Evolutionary conservation across 2,888 invertebrate species (phyloP).

Genomic region (Melangyna quadrimaculata): DNA sequence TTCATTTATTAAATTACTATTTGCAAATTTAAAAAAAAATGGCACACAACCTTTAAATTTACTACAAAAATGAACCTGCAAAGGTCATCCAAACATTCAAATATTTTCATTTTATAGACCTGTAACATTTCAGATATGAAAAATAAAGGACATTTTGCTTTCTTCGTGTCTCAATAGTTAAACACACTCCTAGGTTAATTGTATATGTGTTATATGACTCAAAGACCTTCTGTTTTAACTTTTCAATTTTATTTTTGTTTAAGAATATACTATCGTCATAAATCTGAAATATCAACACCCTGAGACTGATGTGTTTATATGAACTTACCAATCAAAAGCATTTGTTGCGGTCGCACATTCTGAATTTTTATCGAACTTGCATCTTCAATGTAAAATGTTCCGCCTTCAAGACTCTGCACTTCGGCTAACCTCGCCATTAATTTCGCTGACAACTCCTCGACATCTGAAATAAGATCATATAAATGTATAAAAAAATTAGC

Average conservation of each 20-base stretch:
- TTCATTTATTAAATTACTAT: no score
- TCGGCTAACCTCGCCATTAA: conserved; percentile 81
- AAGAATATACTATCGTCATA: conserved; percentile 30
- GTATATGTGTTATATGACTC: not conserved
- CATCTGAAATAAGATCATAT: conserved; percentile 77
- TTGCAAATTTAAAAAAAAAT: no score
- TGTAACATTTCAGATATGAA: no score
- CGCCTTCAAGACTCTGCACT: conserved; percentile 80
- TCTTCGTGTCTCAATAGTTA: no score
- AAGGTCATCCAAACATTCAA: no score
- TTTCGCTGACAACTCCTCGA: conserved; percentile 81
- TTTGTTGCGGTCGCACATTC: conserved; percentile 79
- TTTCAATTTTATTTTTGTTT: conserved; percentile 8
- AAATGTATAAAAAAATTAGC: conserved; percentile 50
- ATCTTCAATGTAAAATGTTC: conserved; percentile 81
- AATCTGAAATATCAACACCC: conserved; percentile 41
- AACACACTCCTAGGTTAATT: not conserved
- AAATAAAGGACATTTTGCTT: no score
- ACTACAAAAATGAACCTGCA: no score
- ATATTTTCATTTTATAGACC: no score
- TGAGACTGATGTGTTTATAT: conserved; percentile 24
- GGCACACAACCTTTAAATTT: no score
- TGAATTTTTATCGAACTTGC: conserved; percentile 79
- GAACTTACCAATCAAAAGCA: conserved; percentile 80
- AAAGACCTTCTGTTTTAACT: not conserved